Percentiles rank a stretch among this genome's conserved stretches.
These are phyloP conservation scores for Aphis craccivora DNA, from an alignment of 1,140 invertebrate species.

Conservation along the genomic window DNA sequence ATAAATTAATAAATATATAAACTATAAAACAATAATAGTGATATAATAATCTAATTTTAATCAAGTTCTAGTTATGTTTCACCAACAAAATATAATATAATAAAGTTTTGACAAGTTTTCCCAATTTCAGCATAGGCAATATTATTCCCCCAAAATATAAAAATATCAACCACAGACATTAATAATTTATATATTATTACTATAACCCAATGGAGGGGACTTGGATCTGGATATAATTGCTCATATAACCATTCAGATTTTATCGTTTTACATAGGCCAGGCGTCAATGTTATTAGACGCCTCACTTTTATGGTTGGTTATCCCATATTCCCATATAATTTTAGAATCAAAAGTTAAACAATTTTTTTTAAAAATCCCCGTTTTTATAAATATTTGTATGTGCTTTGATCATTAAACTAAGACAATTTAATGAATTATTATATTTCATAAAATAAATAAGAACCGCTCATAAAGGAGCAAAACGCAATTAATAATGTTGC, in stretches of 20 bases:
- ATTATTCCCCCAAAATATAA: conserved; percentile 51
- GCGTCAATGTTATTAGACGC: conserved; percentile 43
- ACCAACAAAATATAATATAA: conserved; percentile 2
- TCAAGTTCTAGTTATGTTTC: not conserved
- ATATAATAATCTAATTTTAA: conserved; percentile 1
- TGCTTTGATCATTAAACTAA: conserved; percentile 4
- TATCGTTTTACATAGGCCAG: conserved; percentile 44
- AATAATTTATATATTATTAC: not conserved
- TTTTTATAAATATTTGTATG: not conserved
- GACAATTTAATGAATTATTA: conserved; percentile 7
- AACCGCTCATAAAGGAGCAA: not conserved
- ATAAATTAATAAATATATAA: not conserved
- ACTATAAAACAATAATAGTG: not conserved
- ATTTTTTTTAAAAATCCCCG: not conserved
- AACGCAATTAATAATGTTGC: conserved; percentile 21
- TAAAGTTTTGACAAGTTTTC: conserved; percentile 47
- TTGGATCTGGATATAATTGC: conserved; percentile 42
- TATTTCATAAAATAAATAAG: conserved; percentile 16
- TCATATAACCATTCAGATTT: conserved; percentile 50
- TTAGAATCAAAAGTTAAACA: not conserved
- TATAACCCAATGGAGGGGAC: not conserved
- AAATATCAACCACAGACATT: conserved; percentile 40
- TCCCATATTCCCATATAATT: not conserved
- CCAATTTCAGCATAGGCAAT: conserved; percentile 21
- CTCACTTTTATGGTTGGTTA: conserved; percentile 20